A percentile compares a stretch with the other conserved stretches of the same genome.
These are phyloP conservation scores for Melanotaenia pygmaea DNA, from an alignment of 2,797 vertebrate genomes.

Conservation along the genomic window DNA sequence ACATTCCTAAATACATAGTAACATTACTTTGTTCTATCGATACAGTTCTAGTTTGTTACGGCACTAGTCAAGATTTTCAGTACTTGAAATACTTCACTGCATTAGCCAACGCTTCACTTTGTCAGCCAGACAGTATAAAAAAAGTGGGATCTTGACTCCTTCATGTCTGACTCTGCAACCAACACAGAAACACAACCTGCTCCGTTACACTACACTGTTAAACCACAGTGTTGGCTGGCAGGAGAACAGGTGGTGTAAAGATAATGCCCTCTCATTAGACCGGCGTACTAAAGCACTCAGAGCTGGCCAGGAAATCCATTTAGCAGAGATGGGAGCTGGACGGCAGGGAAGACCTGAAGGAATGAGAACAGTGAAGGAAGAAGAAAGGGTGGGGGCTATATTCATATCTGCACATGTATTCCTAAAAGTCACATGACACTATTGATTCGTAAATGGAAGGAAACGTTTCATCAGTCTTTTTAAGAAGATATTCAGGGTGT, in stretches of 20 bases:
- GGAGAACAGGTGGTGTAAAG: conserved; percentile 60
- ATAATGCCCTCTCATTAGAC: conserved; percentile 74
- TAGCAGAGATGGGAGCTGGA: conserved; percentile 52
- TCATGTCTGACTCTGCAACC: conserved; percentile 2
- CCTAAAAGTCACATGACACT: conserved; percentile 53
- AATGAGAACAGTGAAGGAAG: conserved; percentile 17
- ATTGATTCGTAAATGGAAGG: conserved; percentile 46
- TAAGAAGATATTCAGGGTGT: background rate
- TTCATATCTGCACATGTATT: conserved; percentile 22
- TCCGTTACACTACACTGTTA: conserved; percentile 25
- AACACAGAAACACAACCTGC: conserved; percentile 15
- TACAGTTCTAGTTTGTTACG: background rate
- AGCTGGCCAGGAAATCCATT: conserved; percentile 76
- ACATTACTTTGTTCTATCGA: no score
- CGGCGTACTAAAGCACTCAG: conserved; percentile 69
- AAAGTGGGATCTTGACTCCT: conserved; percentile 1
- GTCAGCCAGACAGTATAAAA: background rate
- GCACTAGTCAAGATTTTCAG: background rate
- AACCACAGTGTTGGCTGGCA: conserved; percentile 28
- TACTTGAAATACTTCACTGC: background rate
- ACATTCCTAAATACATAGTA: background rate
- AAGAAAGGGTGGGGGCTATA: conserved; percentile 1
- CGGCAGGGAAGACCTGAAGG: conserved; percentile 14
- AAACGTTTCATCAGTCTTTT: conserved; percentile 3
- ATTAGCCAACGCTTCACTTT: background rate